Evolutionary conservation across 2,888 invertebrate species (phyloP).

Genomic region (Drosophila percnosoma): DNA sequence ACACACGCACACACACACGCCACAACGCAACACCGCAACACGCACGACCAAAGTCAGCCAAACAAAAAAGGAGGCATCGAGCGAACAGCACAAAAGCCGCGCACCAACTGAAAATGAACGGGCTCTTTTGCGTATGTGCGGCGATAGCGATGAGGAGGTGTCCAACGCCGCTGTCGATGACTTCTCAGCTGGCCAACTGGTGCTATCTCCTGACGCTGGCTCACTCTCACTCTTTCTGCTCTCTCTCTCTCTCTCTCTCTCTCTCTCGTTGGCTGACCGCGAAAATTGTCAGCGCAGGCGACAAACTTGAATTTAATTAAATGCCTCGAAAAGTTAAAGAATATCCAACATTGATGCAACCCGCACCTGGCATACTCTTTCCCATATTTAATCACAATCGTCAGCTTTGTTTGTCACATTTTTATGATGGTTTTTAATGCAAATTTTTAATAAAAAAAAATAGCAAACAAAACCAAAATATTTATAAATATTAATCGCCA

Average conservation of each 20-base stretch:
- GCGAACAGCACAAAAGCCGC: constrained; percentile 69
- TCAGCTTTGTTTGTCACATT: background rate
- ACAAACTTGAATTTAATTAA: constrained; percentile 77
- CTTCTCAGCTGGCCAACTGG: constrained; percentile 23
- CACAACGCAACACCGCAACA: constrained; percentile 16
- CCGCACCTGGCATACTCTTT: constrained; percentile 29
- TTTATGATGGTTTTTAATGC: background rate
- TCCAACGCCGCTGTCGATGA: constrained; percentile 14
- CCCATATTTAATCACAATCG: background rate
- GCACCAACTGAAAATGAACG: constrained; percentile 64
- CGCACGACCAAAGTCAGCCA: constrained; percentile 27
- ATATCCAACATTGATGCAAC: background rate
- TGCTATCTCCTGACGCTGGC: constrained; percentile 56
- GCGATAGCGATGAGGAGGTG: constrained; percentile 37
- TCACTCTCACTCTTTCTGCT: background rate
- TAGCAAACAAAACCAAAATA: background rate
- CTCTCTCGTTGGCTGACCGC: constrained; percentile 58
- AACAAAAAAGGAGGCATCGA: constrained; percentile 67
- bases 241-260: background rate
- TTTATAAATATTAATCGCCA: background rate
- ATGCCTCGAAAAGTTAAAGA: constrained; percentile 48
- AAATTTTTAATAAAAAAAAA: background rate
- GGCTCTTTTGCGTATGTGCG: constrained; percentile 47
- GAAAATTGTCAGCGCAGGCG: constrained; percentile 68
- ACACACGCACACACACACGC: constrained; percentile 30